Percentiles rank a stretch among this genome's conserved stretches.
Conservation (phyloP, 2,113 vertebrate genomes). For the Daubentonia madagascariensis region DNA sequence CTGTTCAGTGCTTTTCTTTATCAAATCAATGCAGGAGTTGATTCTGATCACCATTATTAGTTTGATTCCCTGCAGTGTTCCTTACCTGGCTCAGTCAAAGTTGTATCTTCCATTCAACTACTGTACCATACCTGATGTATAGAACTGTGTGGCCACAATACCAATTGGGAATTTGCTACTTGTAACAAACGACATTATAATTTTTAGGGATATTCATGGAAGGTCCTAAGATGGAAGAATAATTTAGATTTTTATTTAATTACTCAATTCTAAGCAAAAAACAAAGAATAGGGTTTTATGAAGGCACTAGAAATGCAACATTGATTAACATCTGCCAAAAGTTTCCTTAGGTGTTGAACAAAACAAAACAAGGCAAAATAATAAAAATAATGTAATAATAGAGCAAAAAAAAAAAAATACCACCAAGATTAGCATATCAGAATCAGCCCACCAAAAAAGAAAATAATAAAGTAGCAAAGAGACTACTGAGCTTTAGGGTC, state of each 20-base stretch:
- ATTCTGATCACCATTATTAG: rapidly evolving
- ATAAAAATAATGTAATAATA: not conserved
- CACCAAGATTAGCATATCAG: constrained; percentile 1
- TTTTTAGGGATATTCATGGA: not conserved
- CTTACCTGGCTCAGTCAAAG: not conserved
- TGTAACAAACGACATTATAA: not conserved
- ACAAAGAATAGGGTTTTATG: not conserved
- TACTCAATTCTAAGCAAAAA: not conserved
- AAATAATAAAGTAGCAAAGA: constrained; percentile 79
- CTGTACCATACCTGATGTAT: rapidly evolving
- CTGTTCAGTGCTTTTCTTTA: rapidly evolving
- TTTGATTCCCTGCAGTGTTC: not conserved
- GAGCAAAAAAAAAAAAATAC: not conserved
- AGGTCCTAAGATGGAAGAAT: not conserved
- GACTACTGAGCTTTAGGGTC: constrained; percentile 79
- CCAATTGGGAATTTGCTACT: not conserved
- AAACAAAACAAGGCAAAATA: not conserved
- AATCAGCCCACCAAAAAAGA: constrained; percentile 79
- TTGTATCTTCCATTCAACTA: rapidly evolving
- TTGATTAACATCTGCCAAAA: not conserved
- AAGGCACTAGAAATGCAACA: not conserved
- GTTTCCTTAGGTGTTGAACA: not conserved
- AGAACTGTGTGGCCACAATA: rapidly evolving
- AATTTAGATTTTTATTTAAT: not conserved
- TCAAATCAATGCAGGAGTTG: not conserved